Conservation (phyloP, 2,888 invertebrate genomes). For the Thera britannica region DNA sequence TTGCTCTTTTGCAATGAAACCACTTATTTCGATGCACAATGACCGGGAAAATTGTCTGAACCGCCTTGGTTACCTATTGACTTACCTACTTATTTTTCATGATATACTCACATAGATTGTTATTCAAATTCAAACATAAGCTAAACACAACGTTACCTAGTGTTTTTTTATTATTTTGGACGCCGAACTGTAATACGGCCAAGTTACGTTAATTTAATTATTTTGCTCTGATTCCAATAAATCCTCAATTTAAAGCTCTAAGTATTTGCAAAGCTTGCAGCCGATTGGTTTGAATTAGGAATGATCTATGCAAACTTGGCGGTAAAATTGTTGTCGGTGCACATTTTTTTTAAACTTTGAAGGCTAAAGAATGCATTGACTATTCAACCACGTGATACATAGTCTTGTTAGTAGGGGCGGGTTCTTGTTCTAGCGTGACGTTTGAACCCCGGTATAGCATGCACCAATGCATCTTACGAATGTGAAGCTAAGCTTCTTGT, state of each 20-base stretch:
- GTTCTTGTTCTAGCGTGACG: conserved; percentile 27
- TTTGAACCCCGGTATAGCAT: conserved; percentile 27
- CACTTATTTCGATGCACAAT: conserved; percentile 10
- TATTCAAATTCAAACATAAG: too few relatives aligned
- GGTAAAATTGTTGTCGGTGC: too few relatives aligned
- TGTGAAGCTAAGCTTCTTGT: conserved; percentile 1
- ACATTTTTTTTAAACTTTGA: conserved; percentile 2
- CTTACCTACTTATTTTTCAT: background rate
- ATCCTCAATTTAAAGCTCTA: too few relatives aligned
- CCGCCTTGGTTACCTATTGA: background rate
- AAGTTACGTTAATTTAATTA: too few relatives aligned
- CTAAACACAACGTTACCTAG: too few relatives aligned
- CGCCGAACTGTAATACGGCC: too few relatives aligned
- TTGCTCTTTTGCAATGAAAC: conserved; percentile 26
- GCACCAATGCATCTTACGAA: conserved; percentile 26
- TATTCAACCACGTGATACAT: conserved; percentile 13
- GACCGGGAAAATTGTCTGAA: conserved; percentile 19
- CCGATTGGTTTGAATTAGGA: too few relatives aligned
- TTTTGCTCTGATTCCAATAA: too few relatives aligned
- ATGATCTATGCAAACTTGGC: too few relatives aligned
- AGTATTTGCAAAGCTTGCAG: too few relatives aligned
- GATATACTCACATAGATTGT: too few relatives aligned
- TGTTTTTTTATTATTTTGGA: too few relatives aligned
- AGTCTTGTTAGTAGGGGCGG: conserved; percentile 5
- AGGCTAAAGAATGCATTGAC: background rate